A percentile compares a stretch with the other conserved stretches of the same genome.
Evolutionary conservation across 2,113 vertebrate genomes (phyloP).

Genomic region (Podarcis muralis): DNA sequence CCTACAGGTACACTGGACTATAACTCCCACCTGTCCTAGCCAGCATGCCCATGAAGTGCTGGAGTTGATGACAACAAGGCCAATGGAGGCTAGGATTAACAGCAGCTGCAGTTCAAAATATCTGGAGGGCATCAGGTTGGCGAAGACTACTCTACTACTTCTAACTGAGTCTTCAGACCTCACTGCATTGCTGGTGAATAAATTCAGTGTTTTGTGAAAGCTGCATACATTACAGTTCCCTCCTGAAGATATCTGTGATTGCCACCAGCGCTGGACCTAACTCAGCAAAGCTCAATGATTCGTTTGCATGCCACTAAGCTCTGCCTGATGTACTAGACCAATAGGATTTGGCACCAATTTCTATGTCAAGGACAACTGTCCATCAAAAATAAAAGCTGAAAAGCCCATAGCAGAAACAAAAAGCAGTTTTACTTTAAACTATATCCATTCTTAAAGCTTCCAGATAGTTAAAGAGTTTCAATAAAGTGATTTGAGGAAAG

Average conservation of each 20-base stretch:
- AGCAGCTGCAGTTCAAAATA: too few species aligned
- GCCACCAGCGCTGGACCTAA: neutral
- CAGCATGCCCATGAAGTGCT: too few species aligned
- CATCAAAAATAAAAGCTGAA: neutral
- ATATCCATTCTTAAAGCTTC: neutral
- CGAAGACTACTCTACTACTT: too few species aligned
- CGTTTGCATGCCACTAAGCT: conserved; percentile 33
- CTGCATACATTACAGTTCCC: neutral
- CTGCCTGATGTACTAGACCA: conserved; percentile 36
- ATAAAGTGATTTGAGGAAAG: neutral
- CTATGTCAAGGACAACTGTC: conserved; percentile 25
- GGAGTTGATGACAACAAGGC: too few species aligned
- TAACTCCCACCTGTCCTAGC: too few species aligned
- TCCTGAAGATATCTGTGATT: neutral
- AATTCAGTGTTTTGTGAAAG: neutral
- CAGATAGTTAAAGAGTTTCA: neutral
- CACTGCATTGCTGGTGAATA: neutral
- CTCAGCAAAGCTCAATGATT: conserved; percentile 30
- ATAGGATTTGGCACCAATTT: conserved; percentile 37
- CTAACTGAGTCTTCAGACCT: neutral
- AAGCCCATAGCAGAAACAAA: neutral
- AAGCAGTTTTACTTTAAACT: neutral
- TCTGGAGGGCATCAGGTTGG: neutral
- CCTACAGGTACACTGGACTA: too few species aligned
- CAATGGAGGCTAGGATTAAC: too few species aligned